phyloP scores from a whole-genome alignment of 2,797 vertebrate species.

The Sebastes reedi region DNA sequence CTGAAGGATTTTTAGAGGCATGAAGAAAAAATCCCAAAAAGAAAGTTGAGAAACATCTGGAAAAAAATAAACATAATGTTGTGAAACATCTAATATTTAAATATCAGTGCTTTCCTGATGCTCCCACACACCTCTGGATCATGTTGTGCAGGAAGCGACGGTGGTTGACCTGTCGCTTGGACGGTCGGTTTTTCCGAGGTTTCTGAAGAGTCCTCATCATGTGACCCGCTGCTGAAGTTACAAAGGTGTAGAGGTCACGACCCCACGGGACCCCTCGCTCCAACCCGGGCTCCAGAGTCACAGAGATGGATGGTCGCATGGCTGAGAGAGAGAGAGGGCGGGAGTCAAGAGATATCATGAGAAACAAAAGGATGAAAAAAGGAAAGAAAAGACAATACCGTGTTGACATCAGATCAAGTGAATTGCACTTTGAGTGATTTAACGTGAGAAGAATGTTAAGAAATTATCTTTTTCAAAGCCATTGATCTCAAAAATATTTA shows the following conservation, averaged over 20 bases:
- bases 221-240: constrained; percentile 87
- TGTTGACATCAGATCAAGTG: background rate
- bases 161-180: constrained; percentile 90
- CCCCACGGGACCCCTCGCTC: constrained; percentile 82
- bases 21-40: background rate
- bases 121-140: constrained; percentile 86
- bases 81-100: background rate
- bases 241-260: constrained; percentile 88
- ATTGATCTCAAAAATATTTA: background rate
- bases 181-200: constrained; percentile 79
- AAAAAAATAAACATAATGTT: background rate
- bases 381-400: background rate
- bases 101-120: background rate
- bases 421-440: background rate
- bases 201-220: constrained; percentile 89
- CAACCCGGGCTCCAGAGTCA: constrained; percentile 74
- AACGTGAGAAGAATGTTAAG: background rate
- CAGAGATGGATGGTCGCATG: constrained; percentile 75
- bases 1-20: background rate
- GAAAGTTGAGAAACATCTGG: background rate
- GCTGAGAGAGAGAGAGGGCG: constrained; percentile 30
- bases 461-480: background rate
- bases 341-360: background rate
- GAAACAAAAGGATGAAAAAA: background rate
- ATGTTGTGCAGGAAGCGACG: constrained; percentile 92